A percentile compares a stretch with the other conserved stretches of the same genome.
These are phyloP conservation scores for Proctacanthus coquilletti DNA, from an alignment of 1,140 invertebrate genomes.

Conservation along the genomic window DNA sequence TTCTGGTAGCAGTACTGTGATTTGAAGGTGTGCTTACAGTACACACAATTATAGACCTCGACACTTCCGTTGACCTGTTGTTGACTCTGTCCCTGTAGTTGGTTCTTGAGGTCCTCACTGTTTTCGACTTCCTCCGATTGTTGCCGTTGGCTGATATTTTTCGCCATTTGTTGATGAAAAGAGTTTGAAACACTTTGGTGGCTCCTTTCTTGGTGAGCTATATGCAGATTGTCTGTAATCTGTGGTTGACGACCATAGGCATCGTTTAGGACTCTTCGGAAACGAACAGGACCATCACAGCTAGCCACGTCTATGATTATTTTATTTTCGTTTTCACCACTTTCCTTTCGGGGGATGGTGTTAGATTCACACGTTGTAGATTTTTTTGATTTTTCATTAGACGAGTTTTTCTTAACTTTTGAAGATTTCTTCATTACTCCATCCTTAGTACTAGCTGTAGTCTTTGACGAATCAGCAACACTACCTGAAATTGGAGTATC, in stretches of 20 bases:
- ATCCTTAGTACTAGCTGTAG: not conserved
- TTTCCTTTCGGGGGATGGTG: conserved; percentile 4
- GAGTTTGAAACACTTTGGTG: conserved; percentile 26
- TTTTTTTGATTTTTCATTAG: not conserved
- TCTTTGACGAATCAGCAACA: not conserved
- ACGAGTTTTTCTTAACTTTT: no score
- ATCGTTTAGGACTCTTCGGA: conserved; percentile 60
- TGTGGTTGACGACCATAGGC: conserved; percentile 40
- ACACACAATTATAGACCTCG: conserved; percentile 50
- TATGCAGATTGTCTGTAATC: conserved; percentile 15
- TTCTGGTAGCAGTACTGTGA: conserved; percentile 70
- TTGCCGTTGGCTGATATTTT: conserved; percentile 26
- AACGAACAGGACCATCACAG: conserved; percentile 73
- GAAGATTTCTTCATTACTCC: no score
- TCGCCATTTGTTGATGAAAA: conserved; percentile 30
- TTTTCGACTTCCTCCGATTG: conserved; percentile 29
- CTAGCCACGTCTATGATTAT: conserved; percentile 67
- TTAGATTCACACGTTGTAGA: not conserved
- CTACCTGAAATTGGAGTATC: conserved; percentile 8
- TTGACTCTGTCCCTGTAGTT: conserved; percentile 13
- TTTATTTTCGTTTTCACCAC: conserved; percentile 17
- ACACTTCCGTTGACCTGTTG: conserved; percentile 17
- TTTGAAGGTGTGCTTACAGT: conserved; percentile 67
- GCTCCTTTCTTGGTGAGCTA: conserved; percentile 15
- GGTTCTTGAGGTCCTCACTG: conserved; percentile 9